Percentiles rank a stretch among this genome's conserved stretches.
These are phyloP conservation scores for Latheticus oryzae DNA, from an alignment of 2,888 invertebrate genomes.

Conservation along the genomic window DNA sequence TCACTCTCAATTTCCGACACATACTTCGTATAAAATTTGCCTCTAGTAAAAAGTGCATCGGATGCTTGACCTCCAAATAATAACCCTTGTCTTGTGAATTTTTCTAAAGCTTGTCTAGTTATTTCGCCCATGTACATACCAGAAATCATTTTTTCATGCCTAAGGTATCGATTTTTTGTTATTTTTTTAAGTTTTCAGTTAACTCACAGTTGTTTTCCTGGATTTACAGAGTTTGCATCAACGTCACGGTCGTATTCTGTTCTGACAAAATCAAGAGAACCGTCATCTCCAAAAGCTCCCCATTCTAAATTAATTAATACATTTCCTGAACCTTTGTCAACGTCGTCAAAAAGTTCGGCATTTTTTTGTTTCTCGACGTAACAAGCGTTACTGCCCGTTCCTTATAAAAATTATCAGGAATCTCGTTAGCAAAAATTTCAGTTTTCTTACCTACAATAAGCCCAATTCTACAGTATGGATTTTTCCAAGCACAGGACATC, in stretches of 20 bases:
- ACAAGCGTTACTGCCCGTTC: slow-evolving; percentile 96
- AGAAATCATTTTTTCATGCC: slow-evolving; percentile 97
- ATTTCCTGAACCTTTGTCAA: slow-evolving; percentile 72
- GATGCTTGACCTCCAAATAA: slow-evolving; percentile 88
- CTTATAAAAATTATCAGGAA: slow-evolving; percentile 62
- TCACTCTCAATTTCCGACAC: slow-evolving; percentile 97
- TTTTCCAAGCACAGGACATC: slow-evolving; percentile 98
- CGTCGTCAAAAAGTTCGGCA: slow-evolving; percentile 82
- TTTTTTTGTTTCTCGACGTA: slow-evolving; percentile 91
- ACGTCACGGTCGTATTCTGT: slow-evolving; percentile 89
- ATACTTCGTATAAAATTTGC: slow-evolving; percentile 95
- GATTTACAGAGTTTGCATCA: slow-evolving; percentile 87
- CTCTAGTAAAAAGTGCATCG: slow-evolving; percentile 79
- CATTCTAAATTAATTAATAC: slow-evolving; percentile 96
- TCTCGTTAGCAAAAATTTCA: neutral
- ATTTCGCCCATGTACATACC: slow-evolving; percentile 99
- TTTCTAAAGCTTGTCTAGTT: slow-evolving; percentile 85
- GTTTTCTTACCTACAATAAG: slow-evolving; percentile 87
- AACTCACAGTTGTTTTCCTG: slow-evolving; percentile 83
- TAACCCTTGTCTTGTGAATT: slow-evolving; percentile 81
- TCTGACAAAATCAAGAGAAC: slow-evolving; percentile 84
- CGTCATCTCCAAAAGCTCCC: slow-evolving; percentile 97
- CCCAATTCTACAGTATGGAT: slow-evolving; percentile 91
- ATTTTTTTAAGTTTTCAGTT: too few relatives aligned
- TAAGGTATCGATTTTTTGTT: too few relatives aligned